phyloP scores from a whole-genome alignment of 2,797 vertebrate genomes.

The Simalia tracyae region DNA sequence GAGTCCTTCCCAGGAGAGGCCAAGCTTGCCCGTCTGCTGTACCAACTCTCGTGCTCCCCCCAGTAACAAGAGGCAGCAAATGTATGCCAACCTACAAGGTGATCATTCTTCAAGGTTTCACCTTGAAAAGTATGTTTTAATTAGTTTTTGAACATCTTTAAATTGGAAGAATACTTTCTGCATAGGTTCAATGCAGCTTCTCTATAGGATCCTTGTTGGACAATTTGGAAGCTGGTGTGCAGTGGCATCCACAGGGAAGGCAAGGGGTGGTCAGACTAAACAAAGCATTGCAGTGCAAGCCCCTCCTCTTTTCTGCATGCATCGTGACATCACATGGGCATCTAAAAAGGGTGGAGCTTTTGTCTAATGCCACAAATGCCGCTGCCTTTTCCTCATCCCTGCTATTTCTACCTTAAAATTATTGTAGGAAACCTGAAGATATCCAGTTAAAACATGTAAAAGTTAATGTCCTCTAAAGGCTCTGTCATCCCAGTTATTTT shows the following conservation, averaged over 20 bases:
- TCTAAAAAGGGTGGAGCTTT: not conserved
- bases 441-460: not conserved
- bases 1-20: not conserved
- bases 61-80: not conserved
- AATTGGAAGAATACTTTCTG: not conserved
- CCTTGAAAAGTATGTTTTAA: not conserved
- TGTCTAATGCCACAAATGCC: not conserved
- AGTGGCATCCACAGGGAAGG: not conserved
- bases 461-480: not conserved
- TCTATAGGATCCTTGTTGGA: not conserved
- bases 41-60: not conserved
- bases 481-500: not conserved
- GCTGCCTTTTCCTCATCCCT: not conserved
- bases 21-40: not conserved
- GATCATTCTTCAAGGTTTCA: not conserved
- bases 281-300: no score
- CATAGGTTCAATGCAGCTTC: not conserved
- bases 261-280: not conserved
- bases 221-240: not conserved
- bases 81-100: not conserved
- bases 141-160: not conserved
- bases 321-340: not conserved
- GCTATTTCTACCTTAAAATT: not conserved
- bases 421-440: not conserved
- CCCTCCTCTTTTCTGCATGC: not conserved